Percentiles rank a stretch among this genome's conserved stretches.
Conservation (phyloP, 2,888 invertebrate species). For the Pheosia gnoma region DNA sequence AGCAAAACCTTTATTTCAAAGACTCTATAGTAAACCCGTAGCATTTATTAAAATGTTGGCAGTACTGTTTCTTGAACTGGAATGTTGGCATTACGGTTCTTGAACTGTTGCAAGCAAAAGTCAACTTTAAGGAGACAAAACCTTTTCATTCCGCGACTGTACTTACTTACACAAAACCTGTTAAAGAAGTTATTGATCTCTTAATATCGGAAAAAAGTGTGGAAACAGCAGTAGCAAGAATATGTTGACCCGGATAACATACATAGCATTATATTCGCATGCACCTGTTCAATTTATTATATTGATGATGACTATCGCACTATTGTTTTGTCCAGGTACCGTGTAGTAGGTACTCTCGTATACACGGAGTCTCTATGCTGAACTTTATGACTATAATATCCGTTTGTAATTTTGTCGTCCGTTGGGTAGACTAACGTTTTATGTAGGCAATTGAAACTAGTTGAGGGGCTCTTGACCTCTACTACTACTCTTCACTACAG, state of each 20-base stretch:
- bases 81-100: no score
- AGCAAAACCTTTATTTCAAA: no score
- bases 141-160: no score
- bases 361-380: constrained; percentile 15
- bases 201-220: neutral
- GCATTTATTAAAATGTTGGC: no score
- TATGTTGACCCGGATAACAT: neutral
- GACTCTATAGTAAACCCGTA: no score
- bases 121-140: no score
- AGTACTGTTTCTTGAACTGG: no score
- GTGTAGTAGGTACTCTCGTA: constrained; percentile 14
- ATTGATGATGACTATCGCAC: neutral
- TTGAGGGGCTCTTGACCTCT: constrained; percentile 4
- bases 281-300: constrained; percentile 1
- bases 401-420: constrained; percentile 29
- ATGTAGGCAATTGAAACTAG: constrained; percentile 9
- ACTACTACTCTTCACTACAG: neutral
- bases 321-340: constrained; percentile 1
- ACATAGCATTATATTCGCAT: neutral
- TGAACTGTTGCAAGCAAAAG: no score
- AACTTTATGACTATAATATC: constrained; percentile 37
- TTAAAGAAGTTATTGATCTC: neutral
- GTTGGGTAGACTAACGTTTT: constrained; percentile 19
- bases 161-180: neutral
- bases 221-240: neutral